A percentile compares a stretch with the other conserved stretches of the same genome.
These are phyloP conservation scores for Cheilosia variabilis DNA, from an alignment of 2,888 invertebrate genomes.

Conservation along the genomic window DNA sequence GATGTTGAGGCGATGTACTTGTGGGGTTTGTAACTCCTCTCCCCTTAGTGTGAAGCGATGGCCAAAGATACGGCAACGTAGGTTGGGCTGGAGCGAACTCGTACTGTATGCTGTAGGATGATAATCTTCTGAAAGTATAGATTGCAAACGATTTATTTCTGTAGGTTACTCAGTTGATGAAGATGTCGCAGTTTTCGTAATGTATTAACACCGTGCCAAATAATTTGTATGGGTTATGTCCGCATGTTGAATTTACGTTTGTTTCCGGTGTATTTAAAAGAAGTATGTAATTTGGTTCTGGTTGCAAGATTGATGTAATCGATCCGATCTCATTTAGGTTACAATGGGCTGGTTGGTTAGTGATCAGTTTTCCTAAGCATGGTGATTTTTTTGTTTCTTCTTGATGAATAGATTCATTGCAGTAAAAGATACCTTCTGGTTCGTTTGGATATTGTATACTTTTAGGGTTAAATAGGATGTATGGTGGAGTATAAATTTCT, in stretches of 20 bases:
- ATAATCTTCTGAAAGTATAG: too few relatives aligned
- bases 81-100: too few relatives aligned
- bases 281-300: conserved; percentile 4
- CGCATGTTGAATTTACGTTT: conserved; percentile 12
- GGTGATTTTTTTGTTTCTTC: neutral
- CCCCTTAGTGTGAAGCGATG: too few relatives aligned
- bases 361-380: neutral
- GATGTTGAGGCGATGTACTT: too few relatives aligned
- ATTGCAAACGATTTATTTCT: neutral
- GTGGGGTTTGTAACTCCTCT: too few relatives aligned
- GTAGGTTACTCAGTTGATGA: conserved; percentile 13
- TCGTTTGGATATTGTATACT: neutral
- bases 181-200: conserved; percentile 13
- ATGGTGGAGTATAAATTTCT: neutral
- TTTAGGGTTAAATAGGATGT: neutral
- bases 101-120: too few relatives aligned
- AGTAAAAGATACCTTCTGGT: too few relatives aligned
- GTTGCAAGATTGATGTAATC: neutral
- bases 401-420: too few relatives aligned
- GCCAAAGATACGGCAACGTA: too few relatives aligned
- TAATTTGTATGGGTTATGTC: neutral
- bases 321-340: conserved; percentile 4
- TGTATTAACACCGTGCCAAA: conserved; percentile 6
- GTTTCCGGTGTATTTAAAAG: conserved; percentile 1
- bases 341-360: conserved; percentile 7